Evolutionary conservation across 2,797 vertebrate genomes (phyloP).

Genomic region (Mus caroli): DNA sequence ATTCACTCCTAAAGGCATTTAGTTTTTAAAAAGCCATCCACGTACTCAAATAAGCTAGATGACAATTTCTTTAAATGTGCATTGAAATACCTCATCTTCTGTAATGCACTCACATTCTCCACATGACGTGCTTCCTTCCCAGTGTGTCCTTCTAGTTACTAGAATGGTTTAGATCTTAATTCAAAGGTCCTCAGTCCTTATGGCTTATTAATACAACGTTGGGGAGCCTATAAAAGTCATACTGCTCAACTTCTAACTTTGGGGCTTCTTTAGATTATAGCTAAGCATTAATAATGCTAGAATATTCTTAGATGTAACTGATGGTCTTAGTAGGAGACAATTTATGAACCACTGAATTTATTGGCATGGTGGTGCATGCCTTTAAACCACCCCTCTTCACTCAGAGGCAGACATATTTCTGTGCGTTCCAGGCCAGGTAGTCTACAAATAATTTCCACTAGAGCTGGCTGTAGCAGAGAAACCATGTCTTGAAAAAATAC

Average conservation of each 20-base stretch:
- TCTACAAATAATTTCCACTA: background rate
- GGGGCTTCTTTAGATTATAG: background rate
- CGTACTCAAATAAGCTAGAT: constrained; percentile 32
- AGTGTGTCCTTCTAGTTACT: background rate
- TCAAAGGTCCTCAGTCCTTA: background rate
- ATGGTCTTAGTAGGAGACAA: background rate
- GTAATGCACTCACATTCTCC: constrained; percentile 25
- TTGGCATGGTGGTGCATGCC: background rate
- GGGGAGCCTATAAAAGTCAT: background rate
- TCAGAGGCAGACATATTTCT: background rate
- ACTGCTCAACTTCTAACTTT: background rate
- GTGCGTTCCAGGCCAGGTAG: background rate
- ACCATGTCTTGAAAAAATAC: background rate
- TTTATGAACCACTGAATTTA: background rate
- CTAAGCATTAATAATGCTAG: background rate
- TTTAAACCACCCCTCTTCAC: background rate
- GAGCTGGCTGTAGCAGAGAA: background rate
- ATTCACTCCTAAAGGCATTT: constrained; percentile 11
- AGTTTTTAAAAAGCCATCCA: background rate
- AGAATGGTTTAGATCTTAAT: background rate
- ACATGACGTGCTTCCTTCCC: background rate
- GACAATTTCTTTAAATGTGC: background rate
- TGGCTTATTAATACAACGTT: constrained; percentile 6
- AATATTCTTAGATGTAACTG: constrained; percentile 1
- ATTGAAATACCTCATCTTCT: background rate